phyloP scores from a whole-genome alignment of 2,888 invertebrate species.

The Drosophila acutilabella region DNA sequence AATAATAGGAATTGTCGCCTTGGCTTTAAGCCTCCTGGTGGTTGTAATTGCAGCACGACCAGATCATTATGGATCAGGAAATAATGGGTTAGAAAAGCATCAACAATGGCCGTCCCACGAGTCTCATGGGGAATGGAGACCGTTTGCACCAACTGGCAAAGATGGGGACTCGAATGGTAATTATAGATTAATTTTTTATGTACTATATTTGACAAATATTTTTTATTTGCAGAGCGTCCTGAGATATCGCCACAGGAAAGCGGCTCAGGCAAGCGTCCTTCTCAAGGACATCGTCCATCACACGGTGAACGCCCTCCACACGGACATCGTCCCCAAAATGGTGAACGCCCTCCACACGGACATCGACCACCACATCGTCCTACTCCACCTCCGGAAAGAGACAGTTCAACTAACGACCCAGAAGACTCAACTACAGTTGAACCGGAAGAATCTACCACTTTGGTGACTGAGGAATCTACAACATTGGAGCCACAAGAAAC shows the following conservation, averaged over 20 bases:
- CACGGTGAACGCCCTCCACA: not conserved
- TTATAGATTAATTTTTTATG: not conserved
- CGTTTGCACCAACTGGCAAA: constrained; percentile 1
- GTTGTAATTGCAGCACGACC: constrained; percentile 32
- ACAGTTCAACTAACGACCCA: constrained; percentile 19
- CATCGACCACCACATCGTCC: constrained; percentile 27
- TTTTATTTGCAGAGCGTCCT: not conserved
- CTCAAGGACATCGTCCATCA: not conserved
- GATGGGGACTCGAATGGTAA: constrained; percentile 31
- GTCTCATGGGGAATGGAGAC: not conserved
- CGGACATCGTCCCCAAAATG: not conserved
- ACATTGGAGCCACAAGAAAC: not conserved
- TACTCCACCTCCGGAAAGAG: constrained; percentile 12
- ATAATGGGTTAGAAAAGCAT: not conserved
- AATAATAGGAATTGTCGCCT: constrained; percentile 11
- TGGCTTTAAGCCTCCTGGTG: constrained; percentile 28
- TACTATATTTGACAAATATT: not conserved
- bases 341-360: constrained; percentile 17
- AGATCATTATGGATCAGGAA: not conserved
- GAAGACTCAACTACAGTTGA: constrained; percentile 23
- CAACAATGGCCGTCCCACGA: constrained; percentile 1
- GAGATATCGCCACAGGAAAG: not conserved
- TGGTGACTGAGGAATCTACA: constrained; percentile 5
- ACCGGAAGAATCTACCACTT: constrained; percentile 11
- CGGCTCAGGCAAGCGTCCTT: not conserved